Evolutionary conservation across 2,888 invertebrate genomes (phyloP).

Genomic region (Ptychoptera albimana): DNA sequence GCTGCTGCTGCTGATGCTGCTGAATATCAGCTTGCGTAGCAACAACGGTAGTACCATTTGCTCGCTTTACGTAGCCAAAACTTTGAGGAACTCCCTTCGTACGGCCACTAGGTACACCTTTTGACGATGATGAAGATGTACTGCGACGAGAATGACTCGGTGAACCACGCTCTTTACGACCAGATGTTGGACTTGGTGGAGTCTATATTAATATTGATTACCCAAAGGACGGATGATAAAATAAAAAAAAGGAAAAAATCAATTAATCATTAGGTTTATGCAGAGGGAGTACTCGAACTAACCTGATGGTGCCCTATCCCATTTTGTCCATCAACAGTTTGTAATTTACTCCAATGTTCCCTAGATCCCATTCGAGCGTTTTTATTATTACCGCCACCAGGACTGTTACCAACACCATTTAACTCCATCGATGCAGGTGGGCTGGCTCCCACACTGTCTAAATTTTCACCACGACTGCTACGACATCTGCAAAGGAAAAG

Average conservation of each 20-base stretch:
- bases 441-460: constrained; percentile 28
- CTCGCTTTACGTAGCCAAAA: constrained; percentile 71
- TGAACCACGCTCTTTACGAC: constrained; percentile 28
- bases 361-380: constrained; percentile 11
- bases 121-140: constrained; percentile 24
- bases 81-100: constrained; percentile 67
- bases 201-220: constrained; percentile 15
- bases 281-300: no score
- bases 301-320: no score
- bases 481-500: constrained; percentile 21
- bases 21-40: not conserved
- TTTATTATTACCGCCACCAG: constrained; percentile 6
- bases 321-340: no score
- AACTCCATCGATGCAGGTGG: constrained; percentile 22
- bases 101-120: constrained; percentile 33
- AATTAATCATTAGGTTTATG: no score
- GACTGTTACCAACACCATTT: constrained; percentile 9
- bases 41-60: constrained; percentile 39
- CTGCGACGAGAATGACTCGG: constrained; percentile 26
- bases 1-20: constrained; percentile 7
- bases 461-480: constrained; percentile 27
- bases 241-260: not conserved
- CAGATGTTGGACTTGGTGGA: constrained; percentile 27
- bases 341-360: constrained; percentile 26
- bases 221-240: not conserved